Evolutionary conservation across 2,113 vertebrate genomes (phyloP).

Genomic region (Erythrolamprus reginae): DNA sequence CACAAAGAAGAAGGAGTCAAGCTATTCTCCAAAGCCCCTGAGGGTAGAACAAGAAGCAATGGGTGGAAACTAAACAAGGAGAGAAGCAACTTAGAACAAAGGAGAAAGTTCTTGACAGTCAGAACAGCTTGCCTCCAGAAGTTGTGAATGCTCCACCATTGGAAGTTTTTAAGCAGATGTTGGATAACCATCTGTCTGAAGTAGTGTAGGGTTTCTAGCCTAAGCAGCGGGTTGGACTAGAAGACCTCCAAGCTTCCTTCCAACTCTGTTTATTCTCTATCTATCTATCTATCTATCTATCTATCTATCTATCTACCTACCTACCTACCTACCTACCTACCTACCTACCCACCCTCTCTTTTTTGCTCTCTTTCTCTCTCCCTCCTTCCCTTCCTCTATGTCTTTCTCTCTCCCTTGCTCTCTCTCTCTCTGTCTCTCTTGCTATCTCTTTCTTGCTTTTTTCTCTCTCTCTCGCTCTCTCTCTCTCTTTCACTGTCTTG

Average conservation of each 20-base stretch:
- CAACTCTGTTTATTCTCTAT: too few relatives aligned
- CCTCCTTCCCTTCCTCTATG: too few relatives aligned
- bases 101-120: fast-evolving
- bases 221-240: fast-evolving
- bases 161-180: background rate
- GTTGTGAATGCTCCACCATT: background rate
- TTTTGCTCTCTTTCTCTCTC: too few relatives aligned
- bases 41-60: background rate
- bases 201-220: background rate
- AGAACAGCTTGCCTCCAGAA: background rate
- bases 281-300: too few relatives aligned
- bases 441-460: too few relatives aligned
- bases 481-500: too few relatives aligned
- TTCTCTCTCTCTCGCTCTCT: too few relatives aligned
- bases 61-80: background rate
- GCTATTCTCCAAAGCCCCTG: background rate
- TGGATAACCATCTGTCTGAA: background rate
- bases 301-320: too few relatives aligned
- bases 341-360: too few relatives aligned
- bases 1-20: background rate
- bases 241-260: background rate
- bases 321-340: too few relatives aligned
- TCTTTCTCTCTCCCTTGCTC: too few relatives aligned
- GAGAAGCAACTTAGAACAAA: background rate
- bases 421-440: too few relatives aligned